A percentile compares a stretch with the other conserved stretches of the same genome.
Conservation (phyloP, 2,113 vertebrate species). For the Vulpes lagopus region DNA sequence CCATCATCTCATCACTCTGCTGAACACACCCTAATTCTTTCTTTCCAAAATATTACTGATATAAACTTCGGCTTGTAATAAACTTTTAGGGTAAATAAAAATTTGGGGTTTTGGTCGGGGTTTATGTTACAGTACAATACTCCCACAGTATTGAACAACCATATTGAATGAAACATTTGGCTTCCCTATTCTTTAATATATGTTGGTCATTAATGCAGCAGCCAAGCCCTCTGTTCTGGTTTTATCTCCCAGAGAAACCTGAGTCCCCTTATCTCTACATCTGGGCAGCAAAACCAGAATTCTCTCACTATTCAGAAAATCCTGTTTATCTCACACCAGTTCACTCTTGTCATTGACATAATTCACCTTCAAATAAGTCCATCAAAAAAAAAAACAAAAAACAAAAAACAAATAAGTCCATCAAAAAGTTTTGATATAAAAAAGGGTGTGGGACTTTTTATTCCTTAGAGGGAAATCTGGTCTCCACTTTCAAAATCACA, state of each 20-base stretch:
- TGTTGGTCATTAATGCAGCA: background rate
- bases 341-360: background rate
- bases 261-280: background rate
- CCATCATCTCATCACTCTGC: background rate
- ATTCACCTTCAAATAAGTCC: background rate
- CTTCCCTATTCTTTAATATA: background rate
- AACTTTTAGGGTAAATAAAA: background rate
- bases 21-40: background rate
- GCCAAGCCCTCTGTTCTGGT: background rate
- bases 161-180: background rate
- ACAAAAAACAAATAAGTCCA: background rate
- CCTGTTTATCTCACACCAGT: background rate
- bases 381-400: no score
- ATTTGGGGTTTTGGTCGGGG: background rate
- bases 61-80: background rate
- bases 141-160: background rate
- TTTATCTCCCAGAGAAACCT: background rate
- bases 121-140: background rate
- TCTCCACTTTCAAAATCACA: background rate
- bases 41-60: background rate
- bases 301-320: background rate
- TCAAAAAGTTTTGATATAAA: background rate
- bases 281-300: background rate
- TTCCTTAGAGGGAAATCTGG: background rate
- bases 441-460: background rate